Conservation (phyloP, 2,113 vertebrate genomes). For the Gnathonemus echidnorhynchus region DNA sequence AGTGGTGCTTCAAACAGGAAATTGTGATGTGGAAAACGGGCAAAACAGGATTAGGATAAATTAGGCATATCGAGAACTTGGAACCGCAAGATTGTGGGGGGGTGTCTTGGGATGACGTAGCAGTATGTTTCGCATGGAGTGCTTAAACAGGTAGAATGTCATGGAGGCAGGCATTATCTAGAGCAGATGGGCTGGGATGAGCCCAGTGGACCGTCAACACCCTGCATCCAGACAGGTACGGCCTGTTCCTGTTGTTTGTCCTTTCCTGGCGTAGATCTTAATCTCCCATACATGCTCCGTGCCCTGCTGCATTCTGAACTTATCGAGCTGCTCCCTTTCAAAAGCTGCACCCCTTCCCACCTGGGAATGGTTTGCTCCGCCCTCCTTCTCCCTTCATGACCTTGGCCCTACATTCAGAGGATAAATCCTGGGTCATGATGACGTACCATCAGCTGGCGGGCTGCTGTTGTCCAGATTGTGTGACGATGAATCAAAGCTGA, state of each 20-base stretch:
- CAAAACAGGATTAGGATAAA: neutral
- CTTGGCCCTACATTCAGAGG: conserved; percentile 46
- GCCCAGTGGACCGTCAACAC: neutral
- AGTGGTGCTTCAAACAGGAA: neutral
- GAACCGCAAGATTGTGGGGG: neutral
- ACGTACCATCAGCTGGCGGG: neutral
- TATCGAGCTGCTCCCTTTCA: neutral
- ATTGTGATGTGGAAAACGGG: neutral
- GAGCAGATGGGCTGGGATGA: neutral
- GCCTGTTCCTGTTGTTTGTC: neutral
- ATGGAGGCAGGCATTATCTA: neutral
- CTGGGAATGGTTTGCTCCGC: conserved; percentile 20
- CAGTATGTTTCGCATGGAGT: neutral
- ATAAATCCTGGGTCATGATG: conserved; percentile 22
- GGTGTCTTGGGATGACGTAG: neutral
- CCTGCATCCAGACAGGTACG: neutral
- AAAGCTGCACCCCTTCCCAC: neutral
- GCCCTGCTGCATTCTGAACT: neutral
- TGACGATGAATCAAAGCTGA: neutral
- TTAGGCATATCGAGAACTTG: neutral
- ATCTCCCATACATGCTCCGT: neutral
- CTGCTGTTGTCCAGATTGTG: conserved; percentile 41
- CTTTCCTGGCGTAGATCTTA: neutral
- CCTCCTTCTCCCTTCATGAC: conserved; percentile 36
- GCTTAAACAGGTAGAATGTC: neutral